phyloP scores from a whole-genome alignment of 2,113 vertebrate species.

The Eira barbara region DNA sequence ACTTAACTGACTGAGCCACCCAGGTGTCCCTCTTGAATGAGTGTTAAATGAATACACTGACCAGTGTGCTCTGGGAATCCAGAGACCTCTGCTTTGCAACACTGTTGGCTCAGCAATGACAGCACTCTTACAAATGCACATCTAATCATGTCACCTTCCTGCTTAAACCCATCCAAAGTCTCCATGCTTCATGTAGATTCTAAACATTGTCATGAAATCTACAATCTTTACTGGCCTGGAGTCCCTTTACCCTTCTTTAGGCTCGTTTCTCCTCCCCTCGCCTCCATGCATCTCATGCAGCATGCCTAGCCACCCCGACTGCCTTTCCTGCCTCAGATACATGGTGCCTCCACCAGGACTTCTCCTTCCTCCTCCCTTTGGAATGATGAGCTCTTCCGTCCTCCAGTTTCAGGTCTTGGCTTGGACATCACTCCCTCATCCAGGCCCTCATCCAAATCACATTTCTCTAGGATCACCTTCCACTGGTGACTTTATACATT shows the following conservation, averaged over 20 bases:
- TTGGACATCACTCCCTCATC: background rate
- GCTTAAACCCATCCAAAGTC: background rate
- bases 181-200: background rate
- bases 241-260: background rate
- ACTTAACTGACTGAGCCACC: too few species aligned
- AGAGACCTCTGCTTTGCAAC: background rate
- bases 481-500: background rate
- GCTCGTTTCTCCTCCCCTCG: background rate
- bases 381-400: background rate
- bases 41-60: background rate
- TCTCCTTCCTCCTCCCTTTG: background rate
- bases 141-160: background rate
- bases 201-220: background rate
- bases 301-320: accelerated
- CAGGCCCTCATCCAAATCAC: background rate
- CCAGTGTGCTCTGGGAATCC: background rate
- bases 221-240: background rate
- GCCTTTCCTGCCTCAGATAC: background rate
- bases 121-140: background rate
- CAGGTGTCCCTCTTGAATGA: background rate
- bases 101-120: background rate
- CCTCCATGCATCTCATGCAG: too few species aligned
- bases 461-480: background rate
- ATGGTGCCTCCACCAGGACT: accelerated
- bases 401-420: background rate